phyloP scores from a whole-genome alignment of 92 coral and sea anemone species.

The Parazoanthus swiftii region DNA sequence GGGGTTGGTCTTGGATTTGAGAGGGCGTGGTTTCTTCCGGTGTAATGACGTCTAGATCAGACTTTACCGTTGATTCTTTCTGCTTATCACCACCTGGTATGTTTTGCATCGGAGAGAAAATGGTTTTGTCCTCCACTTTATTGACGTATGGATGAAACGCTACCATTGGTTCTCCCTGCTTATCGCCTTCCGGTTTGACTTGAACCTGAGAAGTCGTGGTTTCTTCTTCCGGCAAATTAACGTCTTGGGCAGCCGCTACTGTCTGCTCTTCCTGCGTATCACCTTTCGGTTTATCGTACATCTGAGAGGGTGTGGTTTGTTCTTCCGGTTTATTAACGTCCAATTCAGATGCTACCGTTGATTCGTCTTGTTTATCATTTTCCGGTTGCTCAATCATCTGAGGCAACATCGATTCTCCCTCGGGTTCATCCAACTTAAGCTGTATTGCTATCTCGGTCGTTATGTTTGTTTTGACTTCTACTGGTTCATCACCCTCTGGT shows the following conservation, averaged over 20 bases:
- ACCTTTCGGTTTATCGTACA: background rate
- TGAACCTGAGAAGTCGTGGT: background rate
- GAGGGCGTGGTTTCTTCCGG: background rate
- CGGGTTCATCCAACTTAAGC: background rate
- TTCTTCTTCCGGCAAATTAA: background rate
- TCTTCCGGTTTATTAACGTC: background rate
- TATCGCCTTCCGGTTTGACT: constrained; percentile 1
- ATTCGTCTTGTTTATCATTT: background rate
- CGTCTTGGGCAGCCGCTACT: background rate
- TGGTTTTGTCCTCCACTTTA: background rate
- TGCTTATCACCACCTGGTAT: background rate
- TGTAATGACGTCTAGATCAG: background rate
- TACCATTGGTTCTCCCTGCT: background rate
- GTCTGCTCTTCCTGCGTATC: background rate
- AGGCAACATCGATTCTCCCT: background rate
- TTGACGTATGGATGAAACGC: background rate
- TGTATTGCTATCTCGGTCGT: constrained; percentile 1
- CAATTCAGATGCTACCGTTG: background rate
- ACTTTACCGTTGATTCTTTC: background rate
- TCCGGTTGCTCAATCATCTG: background rate
- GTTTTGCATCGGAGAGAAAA: background rate
- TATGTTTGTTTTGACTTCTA: background rate
- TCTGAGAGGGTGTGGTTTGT: background rate
- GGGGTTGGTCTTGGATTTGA: background rate
- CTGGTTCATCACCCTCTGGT: background rate